Percentiles rank a stretch among this genome's conserved stretches.
phyloP scores from a whole-genome alignment of 2,888 invertebrate genomes.

The Xestia sexstrigata region DNA sequence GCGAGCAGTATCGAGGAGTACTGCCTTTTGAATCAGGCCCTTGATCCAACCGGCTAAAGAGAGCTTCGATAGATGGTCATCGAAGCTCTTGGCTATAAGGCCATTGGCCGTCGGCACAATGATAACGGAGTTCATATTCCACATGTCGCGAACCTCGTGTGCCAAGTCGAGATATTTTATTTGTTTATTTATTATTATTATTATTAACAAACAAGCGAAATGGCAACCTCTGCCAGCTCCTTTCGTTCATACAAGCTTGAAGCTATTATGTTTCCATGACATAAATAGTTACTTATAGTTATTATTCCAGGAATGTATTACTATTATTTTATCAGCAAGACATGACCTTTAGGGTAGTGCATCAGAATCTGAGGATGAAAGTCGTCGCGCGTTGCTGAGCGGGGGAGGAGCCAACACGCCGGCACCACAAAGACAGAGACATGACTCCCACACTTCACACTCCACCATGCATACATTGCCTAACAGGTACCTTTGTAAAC shows the following conservation, averaged over 20 bases:
- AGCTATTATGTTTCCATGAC: neutral
- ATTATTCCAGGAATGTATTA: neutral
- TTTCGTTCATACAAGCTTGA: neutral
- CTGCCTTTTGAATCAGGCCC: too few species aligned
- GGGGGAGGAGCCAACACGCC: conserved; percentile 73
- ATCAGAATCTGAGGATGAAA: conserved; percentile 93
- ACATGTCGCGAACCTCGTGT: too few species aligned
- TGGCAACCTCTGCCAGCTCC: neutral
- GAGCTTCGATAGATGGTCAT: too few species aligned
- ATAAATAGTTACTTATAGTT: neutral
- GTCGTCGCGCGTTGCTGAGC: conserved; percentile 78
- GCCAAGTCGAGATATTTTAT: too few species aligned
- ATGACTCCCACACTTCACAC: conserved; percentile 83
- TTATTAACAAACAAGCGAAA: neutral
- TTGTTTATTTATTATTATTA: too few species aligned
- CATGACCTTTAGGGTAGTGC: conserved; percentile 88
- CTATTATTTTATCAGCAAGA: neutral
- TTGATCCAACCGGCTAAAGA: too few species aligned
- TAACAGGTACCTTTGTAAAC: conserved; percentile 72
- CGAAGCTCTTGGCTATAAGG: too few species aligned
- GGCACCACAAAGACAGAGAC: conserved; percentile 77
- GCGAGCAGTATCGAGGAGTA: too few species aligned
- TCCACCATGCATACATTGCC: conserved; percentile 74
- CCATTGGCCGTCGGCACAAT: too few species aligned
- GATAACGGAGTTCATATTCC: too few species aligned